Base-by-base conservation (phyloP, 2,888 invertebrate species). In the Pseudoips prasinana region DNA sequence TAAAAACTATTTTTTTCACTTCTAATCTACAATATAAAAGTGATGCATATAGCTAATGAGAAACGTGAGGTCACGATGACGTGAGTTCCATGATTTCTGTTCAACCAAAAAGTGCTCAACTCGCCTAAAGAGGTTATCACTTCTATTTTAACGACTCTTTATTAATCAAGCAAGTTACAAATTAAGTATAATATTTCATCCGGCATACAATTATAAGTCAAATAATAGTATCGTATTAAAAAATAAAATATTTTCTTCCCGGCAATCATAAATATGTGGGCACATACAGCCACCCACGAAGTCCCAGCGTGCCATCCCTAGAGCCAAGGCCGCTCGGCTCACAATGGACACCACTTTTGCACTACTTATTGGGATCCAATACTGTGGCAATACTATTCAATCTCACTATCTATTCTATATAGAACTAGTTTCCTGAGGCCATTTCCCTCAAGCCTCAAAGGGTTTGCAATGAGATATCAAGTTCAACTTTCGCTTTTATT, bases 361-460 rank as follows among this genome's bases (percentile, higher is more conserved):
- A 73, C 57, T 73, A 81, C 78, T 84, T 79, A 74, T 83, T 85
- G 77, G 78, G 52, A 73, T 71, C 75, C 77, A 67, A 74, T 79
- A 73, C 77, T 14, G 14, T 14, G 14, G 14, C 14, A 14, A 14
- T n/a, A 6, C 20, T 74, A 83, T 84, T 83, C 77, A 83, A 80
- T 85, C 75, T 77, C 65, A 72, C 74, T 76, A 76, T 82, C 80
- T 73, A 69, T 75, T 83, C 77, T 80, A 73, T 83, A 78, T 77
- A 73, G 69, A 82, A 83, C 82, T 76, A 77, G 82, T 81, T 82
- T 76, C 76, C 80, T 75, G 75, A 60, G 79, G 72, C 66, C 71
- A 73, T 68, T 69, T 64, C 66, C 72, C 66, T 63, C 53, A 52
- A 55, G 46, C 55, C 77, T 69, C n/a, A n/a, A n/a, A n/a, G 58